Base-by-base conservation (phyloP, 2,113 vertebrate species). In the Thinocorus orbignyianus region DNA sequence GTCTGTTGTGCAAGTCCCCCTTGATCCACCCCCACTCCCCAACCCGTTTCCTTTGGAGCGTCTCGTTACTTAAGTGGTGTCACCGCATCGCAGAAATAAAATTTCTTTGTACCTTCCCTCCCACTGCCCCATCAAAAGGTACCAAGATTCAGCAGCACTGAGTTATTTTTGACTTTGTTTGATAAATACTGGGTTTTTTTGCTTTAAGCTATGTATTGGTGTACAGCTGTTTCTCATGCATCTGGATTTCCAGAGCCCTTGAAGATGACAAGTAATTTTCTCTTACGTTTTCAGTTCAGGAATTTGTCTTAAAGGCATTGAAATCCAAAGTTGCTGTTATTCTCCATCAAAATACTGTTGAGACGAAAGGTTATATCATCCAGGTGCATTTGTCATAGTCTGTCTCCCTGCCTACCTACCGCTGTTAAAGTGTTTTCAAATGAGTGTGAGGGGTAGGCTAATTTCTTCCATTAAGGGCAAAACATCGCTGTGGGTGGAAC, bases 301-400 rank as follows among this genome's bases (percentile, higher is more conserved):
- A 80, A 12, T 37, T 94, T 81, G 77, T 86, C 57, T 51, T 79
- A 65, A 42, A 91, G 52, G 37, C 22, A 22, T 13, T 12, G 18
- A 81, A 72, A 91, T 46, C 28, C 46, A 69, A 76, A 90, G 54
- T 25, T 81, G 37, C 44, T 79, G 55, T 42, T 95, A 49, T 46
- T 78, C 35, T 74, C 72, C 62, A 71, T 44, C 18, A 49, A 89
- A 86, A 86, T 55, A 69, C 37, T 69, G 37, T 26, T 72, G 44
- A 90, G 54, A 77, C 6, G 1, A 72, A 95, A 81, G 71, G 54
- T 80, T 86, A 2, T 49, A n/a, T 86, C 68, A 88, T 72, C 35
- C 57, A 90, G 85, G 89, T 72, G 70, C n/a, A 87, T 95, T 90
- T 90, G 87, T 92, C 84, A 95, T 68, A n/a, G 62, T 80, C 70